These are phyloP conservation scores for Hypomecis atomaria DNA, from an alignment of 2,888 invertebrate species.

Conservation along the genomic window DNA sequence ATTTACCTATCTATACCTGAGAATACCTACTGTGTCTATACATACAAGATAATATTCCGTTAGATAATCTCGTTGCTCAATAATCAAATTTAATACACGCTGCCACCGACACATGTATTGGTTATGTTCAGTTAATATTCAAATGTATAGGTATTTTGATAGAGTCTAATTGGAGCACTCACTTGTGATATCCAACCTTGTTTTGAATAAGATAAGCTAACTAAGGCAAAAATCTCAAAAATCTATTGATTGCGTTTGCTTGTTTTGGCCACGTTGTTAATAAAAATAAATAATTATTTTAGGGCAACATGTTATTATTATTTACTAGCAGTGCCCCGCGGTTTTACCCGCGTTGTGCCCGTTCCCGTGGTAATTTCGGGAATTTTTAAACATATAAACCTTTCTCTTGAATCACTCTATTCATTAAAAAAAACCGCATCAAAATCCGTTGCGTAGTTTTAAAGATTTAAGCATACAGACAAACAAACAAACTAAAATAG, in stretches of 20 bases:
- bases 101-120: background rate
- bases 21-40: background rate
- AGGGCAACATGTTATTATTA: too few relatives aligned
- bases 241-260: background rate
- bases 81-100: slow-evolving; percentile 9
- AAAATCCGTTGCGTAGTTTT: too few relatives aligned
- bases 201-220: background rate
- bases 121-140: slow-evolving; percentile 2
- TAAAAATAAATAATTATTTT: too few relatives aligned
- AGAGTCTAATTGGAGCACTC: slow-evolving; percentile 17
- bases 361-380: too few relatives aligned
- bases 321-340: too few relatives aligned
- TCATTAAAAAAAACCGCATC: too few relatives aligned
- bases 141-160: slow-evolving; percentile 19
- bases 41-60: background rate
- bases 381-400: too few relatives aligned
- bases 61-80: background rate
- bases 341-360: too few relatives aligned
- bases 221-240: background rate
- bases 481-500: too few relatives aligned
- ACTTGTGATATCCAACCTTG: slow-evolving; percentile 8
- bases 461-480: too few relatives aligned
- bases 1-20: background rate
- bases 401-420: too few relatives aligned
- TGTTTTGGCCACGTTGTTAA: background rate